These are phyloP conservation scores for Acanthornis magna DNA, from an alignment of 2,797 vertebrate genomes.

Conservation along the genomic window DNA sequence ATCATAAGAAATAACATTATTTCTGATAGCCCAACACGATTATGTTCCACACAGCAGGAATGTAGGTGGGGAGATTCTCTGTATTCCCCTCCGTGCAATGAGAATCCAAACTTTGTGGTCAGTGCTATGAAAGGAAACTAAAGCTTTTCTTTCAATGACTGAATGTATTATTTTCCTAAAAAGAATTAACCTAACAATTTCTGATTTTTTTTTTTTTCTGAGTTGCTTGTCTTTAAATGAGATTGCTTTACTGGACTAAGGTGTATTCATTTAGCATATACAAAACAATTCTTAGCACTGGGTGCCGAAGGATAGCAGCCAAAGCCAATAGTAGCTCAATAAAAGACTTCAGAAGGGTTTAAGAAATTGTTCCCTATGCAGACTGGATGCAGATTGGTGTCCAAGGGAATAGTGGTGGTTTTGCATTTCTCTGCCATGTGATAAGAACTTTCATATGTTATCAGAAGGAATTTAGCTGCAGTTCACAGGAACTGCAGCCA, in stretches of 20 bases:
- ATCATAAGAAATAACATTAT: accelerated
- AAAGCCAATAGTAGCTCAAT: neutral
- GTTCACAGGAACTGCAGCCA: neutral
- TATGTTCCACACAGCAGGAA: neutral
- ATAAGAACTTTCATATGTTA: neutral
- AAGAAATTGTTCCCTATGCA: neutral
- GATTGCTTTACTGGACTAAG: neutral
- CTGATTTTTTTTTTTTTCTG: neutral
- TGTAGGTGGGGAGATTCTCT: neutral
- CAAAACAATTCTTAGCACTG: neutral
- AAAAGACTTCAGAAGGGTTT: neutral
- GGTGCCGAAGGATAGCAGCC: neutral
- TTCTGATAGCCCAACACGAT: accelerated
- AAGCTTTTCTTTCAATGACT: neutral
- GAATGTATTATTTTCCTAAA: neutral
- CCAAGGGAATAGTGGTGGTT: neutral
- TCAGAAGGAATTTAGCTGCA: neutral
- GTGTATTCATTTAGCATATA: neutral
- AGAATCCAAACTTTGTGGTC: neutral
- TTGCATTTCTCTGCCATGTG: neutral
- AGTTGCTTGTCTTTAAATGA: neutral
- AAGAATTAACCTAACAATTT: neutral
- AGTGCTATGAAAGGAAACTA: neutral
- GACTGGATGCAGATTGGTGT: neutral
- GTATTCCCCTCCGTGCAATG: accelerated